phyloP scores from a whole-genome alignment of 2,113 vertebrate genomes.

The Blennius ocellaris region DNA sequence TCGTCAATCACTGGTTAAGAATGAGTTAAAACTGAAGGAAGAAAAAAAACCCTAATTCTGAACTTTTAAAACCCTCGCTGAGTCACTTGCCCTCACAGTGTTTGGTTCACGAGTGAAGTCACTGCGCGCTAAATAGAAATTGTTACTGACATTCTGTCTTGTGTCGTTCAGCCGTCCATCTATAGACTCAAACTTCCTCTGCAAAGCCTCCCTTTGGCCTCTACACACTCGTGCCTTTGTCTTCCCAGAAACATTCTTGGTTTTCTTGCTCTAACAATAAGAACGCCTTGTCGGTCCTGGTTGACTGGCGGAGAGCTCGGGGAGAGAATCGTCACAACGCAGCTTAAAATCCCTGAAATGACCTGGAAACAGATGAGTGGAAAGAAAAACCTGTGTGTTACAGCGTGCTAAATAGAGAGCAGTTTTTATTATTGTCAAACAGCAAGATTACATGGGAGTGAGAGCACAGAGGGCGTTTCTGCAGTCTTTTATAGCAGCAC shows the following conservation, averaged over 20 bases:
- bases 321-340: too few relatives aligned
- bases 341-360: neutral
- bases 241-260: neutral
- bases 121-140: neutral
- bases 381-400: too few relatives aligned
- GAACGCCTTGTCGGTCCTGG: too few relatives aligned
- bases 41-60: neutral
- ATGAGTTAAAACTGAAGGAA: neutral
- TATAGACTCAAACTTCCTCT: neutral
- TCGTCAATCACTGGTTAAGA: neutral
- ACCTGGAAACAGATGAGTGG: neutral
- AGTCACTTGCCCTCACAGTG: neutral
- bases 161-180: neutral
- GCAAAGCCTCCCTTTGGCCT: neutral
- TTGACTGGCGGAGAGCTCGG: too few relatives aligned
- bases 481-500: too few relatives aligned
- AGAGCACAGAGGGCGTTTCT: too few relatives aligned
- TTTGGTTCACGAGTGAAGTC: neutral
- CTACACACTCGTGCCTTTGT: neutral
- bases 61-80: neutral
- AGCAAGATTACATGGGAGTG: too few relatives aligned
- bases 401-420: too few relatives aligned
- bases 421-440: too few relatives aligned
- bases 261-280: neutral
- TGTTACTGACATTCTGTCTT: conserved; percentile 5